Conservation (phyloP, 2,113 vertebrate genomes). For the Dipodomys spectabilis region DNA sequence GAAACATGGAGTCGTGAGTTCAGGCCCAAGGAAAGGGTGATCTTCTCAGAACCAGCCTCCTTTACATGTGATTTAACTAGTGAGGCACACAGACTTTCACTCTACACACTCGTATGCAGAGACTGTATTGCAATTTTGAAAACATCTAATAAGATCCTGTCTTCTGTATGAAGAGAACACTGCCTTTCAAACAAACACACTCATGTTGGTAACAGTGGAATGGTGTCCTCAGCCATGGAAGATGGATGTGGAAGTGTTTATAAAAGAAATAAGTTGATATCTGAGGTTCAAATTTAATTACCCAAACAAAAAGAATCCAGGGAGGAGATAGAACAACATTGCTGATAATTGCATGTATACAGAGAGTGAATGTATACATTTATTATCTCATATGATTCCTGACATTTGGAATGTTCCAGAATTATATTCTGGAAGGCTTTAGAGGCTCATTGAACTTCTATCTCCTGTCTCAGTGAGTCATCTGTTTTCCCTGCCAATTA, state of each 20-base stretch:
- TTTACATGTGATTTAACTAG: conserved; percentile 25
- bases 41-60: background rate
- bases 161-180: conserved; percentile 10
- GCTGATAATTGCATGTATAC: background rate
- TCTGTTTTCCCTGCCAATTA: background rate
- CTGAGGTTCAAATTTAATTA: conserved; percentile 38
- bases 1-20: too few relatives aligned
- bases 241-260: background rate
- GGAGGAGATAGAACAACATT: background rate
- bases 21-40: background rate
- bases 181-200: background rate
- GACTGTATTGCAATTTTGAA: conserved; percentile 17
- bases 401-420: background rate
- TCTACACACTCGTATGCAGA: background rate
- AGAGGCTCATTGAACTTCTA: background rate
- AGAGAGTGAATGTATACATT: background rate
- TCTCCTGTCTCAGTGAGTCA: background rate
- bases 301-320: background rate
- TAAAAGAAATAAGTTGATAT: background rate
- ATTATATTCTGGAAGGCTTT: background rate
- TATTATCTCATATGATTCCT: background rate
- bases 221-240: background rate
- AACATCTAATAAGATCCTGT: background rate
- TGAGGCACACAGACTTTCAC: background rate
- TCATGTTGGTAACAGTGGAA: conserved; percentile 4